Conservation (phyloP, 2,113 vertebrate species). For the Ia io region DNA sequence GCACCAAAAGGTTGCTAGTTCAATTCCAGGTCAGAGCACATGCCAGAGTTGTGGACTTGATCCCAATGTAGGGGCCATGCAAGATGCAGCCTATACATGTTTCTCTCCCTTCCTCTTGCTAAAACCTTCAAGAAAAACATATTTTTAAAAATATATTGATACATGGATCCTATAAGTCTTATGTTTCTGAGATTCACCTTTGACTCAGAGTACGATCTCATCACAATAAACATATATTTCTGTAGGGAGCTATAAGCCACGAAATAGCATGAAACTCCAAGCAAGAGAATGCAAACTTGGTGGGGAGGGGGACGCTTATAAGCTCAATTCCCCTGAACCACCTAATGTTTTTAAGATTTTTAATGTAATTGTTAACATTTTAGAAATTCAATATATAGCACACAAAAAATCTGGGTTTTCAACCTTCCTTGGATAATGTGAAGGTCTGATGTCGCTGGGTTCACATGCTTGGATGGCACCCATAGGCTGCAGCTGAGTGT, state of each 20-base stretch:
- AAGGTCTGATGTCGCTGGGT: neutral
- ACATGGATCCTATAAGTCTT: neutral
- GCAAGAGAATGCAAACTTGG: neutral
- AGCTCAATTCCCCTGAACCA: neutral
- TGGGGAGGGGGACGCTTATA: neutral
- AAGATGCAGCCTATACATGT: neutral
- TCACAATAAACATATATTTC: neutral
- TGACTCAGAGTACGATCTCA: neutral
- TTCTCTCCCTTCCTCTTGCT: neutral
- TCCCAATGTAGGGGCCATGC: neutral
- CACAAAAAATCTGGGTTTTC: neutral
- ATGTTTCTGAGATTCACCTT: neutral
- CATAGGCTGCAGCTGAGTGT: neutral
- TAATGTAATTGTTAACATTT: neutral
- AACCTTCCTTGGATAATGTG: neutral
- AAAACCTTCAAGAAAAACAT: neutral
- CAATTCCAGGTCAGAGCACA: neutral
- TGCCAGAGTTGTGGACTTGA: neutral
- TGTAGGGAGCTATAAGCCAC: neutral
- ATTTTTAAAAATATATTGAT: neutral
- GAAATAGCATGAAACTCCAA: neutral
- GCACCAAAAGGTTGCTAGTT: neutral
- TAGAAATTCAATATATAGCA: neutral
- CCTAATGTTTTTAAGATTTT: neutral
- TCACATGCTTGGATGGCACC: neutral